These are phyloP conservation scores for Gymnoscopelus microlampas DNA, from an alignment of 2,797 vertebrate genomes.

Conservation along the genomic window DNA sequence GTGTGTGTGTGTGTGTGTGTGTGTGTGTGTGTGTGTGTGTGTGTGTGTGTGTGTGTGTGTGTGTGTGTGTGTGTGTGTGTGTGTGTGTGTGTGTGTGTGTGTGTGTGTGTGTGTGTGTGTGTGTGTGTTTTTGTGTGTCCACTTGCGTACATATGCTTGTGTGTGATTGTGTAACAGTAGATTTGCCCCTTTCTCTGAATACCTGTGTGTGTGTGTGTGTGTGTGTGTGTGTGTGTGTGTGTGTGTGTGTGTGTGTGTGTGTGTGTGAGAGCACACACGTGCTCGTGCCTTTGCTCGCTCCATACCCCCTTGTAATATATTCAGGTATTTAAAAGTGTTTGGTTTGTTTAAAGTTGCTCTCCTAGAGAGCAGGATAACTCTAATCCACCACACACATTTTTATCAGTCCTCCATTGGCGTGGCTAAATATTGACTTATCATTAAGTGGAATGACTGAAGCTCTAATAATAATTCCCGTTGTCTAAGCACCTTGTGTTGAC, in stretches of 20 bases:
- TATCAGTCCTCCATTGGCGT: slow-evolving; percentile 87
- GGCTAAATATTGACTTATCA: slow-evolving; percentile 90
- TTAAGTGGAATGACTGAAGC: slow-evolving; percentile 87
- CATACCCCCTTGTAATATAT: slow-evolving; percentile 75
- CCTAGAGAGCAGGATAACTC: slow-evolving; percentile 80
- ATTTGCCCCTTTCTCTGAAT: background rate
- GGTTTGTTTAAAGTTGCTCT: slow-evolving; percentile 85
- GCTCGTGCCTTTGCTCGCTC: slow-evolving; percentile 41
- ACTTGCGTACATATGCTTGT: slow-evolving; percentile 17
- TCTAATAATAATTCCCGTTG: slow-evolving; percentile 85
- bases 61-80: background rate
- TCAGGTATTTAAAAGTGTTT: slow-evolving; percentile 83
- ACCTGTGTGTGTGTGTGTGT: background rate
- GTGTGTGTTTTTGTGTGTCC: slow-evolving; percentile 3
- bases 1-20: background rate
- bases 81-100: background rate
- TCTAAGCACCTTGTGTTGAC: slow-evolving; percentile 86
- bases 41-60: slow-evolving; percentile 1
- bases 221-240: background rate
- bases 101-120: slow-evolving; percentile 24
- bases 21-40: slow-evolving; percentile 25
- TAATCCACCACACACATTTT: slow-evolving; percentile 87
- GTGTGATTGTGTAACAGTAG: no score
- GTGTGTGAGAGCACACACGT: slow-evolving; percentile 15
- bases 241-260: background rate